phyloP scores from a whole-genome alignment of 2,797 vertebrate genomes.

The Hyperoplus immaculatus region DNA sequence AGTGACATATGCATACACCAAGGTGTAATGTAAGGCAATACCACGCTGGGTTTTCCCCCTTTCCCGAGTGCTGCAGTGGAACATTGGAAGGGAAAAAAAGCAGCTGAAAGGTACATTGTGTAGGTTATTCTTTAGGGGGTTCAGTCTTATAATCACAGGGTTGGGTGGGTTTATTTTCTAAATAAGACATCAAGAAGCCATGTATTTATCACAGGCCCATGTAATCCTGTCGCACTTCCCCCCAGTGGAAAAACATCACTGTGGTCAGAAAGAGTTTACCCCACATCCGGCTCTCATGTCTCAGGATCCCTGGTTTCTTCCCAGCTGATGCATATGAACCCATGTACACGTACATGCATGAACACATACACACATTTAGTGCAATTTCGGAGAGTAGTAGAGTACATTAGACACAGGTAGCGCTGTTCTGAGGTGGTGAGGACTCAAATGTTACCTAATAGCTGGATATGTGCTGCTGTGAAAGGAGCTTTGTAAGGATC shows the following conservation, averaged over 20 bases:
- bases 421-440: conserved; percentile 62
- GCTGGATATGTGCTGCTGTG: conserved; percentile 56
- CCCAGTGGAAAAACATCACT: conserved; percentile 69
- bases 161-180: conserved; percentile 75
- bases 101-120: conserved; percentile 81
- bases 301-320: conserved; percentile 24
- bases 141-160: conserved; percentile 71
- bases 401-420: conserved; percentile 63
- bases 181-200: conserved; percentile 76
- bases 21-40: conserved; percentile 76
- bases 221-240: conserved; percentile 65
- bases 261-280: conserved; percentile 62
- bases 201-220: conserved; percentile 75
- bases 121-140: conserved; percentile 71
- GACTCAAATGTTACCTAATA: conserved; percentile 69
- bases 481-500: conserved; percentile 78
- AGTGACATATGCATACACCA: conserved; percentile 71
- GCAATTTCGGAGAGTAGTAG: conserved; percentile 38
- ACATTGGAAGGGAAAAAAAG: conserved; percentile 64
- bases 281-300: conserved; percentile 62
- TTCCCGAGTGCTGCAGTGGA: conserved; percentile 73
- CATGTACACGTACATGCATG: conserved; percentile 51
- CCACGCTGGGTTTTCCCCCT: conserved; percentile 80
- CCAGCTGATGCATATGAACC: conserved; percentile 23
- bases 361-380: conserved; percentile 60